Evolutionary conservation across 2,888 invertebrate species (phyloP), one percentile per base, ranked within the genome.

Genomic region (Pandemis corylana): DNA sequence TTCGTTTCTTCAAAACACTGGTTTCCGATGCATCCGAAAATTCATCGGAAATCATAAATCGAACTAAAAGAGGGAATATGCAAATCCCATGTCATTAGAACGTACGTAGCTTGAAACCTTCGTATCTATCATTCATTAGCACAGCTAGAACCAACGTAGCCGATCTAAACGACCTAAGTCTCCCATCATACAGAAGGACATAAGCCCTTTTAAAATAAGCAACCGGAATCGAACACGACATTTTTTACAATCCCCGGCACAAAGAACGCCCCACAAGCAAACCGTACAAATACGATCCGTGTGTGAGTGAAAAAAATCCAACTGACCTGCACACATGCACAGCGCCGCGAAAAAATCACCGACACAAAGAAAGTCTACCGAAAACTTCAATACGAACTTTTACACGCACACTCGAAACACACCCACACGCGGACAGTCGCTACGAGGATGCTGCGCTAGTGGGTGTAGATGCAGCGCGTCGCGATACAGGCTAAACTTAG

Each of bases 41-140:
- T 72, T 69, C 72, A 72, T 72, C 70, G 69, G 67, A 72, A 77
- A 72, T 77, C 72, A 66, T 72, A 69, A 76, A 72, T 70, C 67
- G 69, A 77, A 67, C 67, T 44, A 71, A 82, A 82, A 82, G 82
- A 82, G 80, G 78, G 78, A 80, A 81, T 80, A 81, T 79, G 79
- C 81, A 83, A 81, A 84, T 82, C 80, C 80, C 41, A 46, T 44
- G 75, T 76, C 74, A 74, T 76, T 76, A 76, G 70, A 82, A 81
- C 82, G 79, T 85, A 86, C 85, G 83, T 84, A 85, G 84, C 84
- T 83, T 83, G 85, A 84, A 84, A 83, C 89, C 86, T 85, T 85
- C 87, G 85, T 91, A 92, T 91, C 92, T 94, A 94, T 94, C 94
- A 94, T 94, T 94, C 94, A 94, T 94, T 94, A 94, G 93, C 89